Base-by-base conservation (phyloP, 1,140 invertebrate genomes). In the Dendroctonus valens region DNA sequence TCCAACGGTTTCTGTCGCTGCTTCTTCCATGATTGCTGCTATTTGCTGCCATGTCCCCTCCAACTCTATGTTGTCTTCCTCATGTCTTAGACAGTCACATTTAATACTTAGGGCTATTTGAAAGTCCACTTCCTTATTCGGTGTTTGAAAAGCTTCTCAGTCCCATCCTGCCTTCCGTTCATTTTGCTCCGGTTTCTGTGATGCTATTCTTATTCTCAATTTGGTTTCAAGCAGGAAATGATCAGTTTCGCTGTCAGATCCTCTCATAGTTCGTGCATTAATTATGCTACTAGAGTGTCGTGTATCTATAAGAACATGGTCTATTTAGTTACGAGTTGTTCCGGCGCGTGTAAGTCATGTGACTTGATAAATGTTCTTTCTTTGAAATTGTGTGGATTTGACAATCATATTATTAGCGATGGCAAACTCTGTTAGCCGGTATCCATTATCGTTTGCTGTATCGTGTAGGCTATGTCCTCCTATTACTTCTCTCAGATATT, bases 11-110 rank as follows among this genome's bases (percentile, higher is more conserved):
- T 42, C 39, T 41, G 15, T 42, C 26, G 54, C 54, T 41, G 2
- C 54, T 41, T 57, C 54, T 57, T 53, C 51, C 4, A 53, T 57
- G 39, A 57, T 57, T 41, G 54, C 6, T 57, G 39, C 6, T 57
- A 42, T 57, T 57, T 39, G 54, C n/a, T 57, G 15, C 3, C 39
- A 57, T 57, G 54, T 42, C n/a, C 6, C 54, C 15, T 52, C 50
- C 15, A 52, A 5, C 11, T 52, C 50, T 52, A 52, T 52, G 1
- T 52, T 52, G 50, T 52, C n/a, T n/a, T n/a, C 50, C 50, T 52
- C 50, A 3, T 52, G 50, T 52, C 50, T 52, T 52, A 12, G 50
- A 52, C 50, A 52, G 50, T n/a, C 15, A 9, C 3, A 52, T n/a
- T 52, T 52, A 2, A 3, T 46, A 46, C 44, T 46, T 2, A 46